A percentile compares a stretch with the other conserved stretches of the same genome.
Conservation (phyloP, 2,888 invertebrate species). For the Hoplodrina blanda region DNA sequence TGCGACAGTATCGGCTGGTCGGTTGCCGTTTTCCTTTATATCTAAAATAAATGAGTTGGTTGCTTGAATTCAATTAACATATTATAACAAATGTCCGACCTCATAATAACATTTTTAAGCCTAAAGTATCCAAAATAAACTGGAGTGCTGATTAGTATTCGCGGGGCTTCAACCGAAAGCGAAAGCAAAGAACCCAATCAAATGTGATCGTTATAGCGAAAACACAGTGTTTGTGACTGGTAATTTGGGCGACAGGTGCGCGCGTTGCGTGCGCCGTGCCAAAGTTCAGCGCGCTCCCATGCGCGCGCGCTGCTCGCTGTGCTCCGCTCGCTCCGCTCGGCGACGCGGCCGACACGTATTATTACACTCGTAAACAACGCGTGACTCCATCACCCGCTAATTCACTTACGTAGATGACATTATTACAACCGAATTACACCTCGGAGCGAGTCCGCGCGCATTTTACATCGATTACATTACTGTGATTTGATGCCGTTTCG, state of each 20-base stretch:
- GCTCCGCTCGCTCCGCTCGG: slow-evolving; percentile 47
- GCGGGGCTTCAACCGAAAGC: background rate
- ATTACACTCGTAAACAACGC: slow-evolving; percentile 78
- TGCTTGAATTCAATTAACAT: background rate
- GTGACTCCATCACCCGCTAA: slow-evolving; percentile 79
- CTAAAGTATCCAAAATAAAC: background rate
- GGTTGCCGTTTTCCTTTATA: background rate
- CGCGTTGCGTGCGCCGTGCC: slow-evolving; percentile 58
- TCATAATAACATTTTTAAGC: background rate
- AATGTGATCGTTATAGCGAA: slow-evolving; percentile 28
- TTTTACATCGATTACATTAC: slow-evolving; percentile 70
- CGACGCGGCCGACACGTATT: slow-evolving; percentile 60
- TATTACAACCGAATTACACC: slow-evolving; percentile 78
- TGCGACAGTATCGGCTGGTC: too few relatives aligned
- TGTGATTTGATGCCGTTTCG: slow-evolving; percentile 74
- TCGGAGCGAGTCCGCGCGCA: slow-evolving; percentile 60
- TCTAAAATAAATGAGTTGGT: background rate
- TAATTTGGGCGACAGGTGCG: slow-evolving; percentile 63
- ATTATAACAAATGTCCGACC: background rate
- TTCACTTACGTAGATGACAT: slow-evolving; percentile 80
- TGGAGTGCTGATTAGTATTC: background rate
- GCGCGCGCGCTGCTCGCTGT: slow-evolving; percentile 68
- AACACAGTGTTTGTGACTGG: slow-evolving; percentile 35
- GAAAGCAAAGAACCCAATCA: slow-evolving; percentile 43
- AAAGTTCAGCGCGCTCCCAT: slow-evolving; percentile 78